Base-by-base conservation (phyloP, 2,888 invertebrate genomes). In the Psylliodes chrysocephalus region DNA sequence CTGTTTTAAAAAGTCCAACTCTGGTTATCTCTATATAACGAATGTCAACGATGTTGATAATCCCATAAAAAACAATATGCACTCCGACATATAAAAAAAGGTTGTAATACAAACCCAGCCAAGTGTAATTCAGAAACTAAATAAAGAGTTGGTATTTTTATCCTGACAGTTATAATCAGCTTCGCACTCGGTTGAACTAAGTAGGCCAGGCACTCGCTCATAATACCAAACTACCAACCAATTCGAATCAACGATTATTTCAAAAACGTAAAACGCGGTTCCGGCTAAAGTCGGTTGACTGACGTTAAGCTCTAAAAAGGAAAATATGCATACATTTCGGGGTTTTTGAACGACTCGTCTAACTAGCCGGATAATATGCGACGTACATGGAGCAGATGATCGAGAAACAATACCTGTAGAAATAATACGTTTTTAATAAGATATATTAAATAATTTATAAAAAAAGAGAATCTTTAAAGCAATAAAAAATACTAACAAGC, bases 41-140 rank as follows among this genome's bases (percentile, higher is more conserved):
- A 22, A 22, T 22, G 22, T 22, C 22, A 22, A 22, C 2, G 3
- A 22, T 22, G 12, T 3, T 55, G n/a, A 44, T 44, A 56, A 62
- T 56, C 52, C 54, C 47, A 12, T 52, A 35, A 55, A 61, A 69
- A 63, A 69, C 65, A 70, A 70, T 68, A 70, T 67, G 60, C 14
- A 49, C 33, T 59, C 57, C 66, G 70, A 69, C 71, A 68, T 67
- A 49, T 62, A 60, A 68, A 70, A n/a, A 40, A 69, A 54, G 64
- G 66, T 66, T 68, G 72, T 72, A 69, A 68, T 72, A 71, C 70
- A 69, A 70, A 71, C 68, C 68, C 71, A 68, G 59, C 62, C 59
- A 60, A 65, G 70, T 73, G 68, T 69, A 69, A 70, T 68, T 64
- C 66, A 64, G 60, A 56, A 64, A 68, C 66, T 69, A 64, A 65